A percentile compares a stretch with the other conserved stretches of the same genome.
phyloP scores from a whole-genome alignment of 1,140 invertebrate genomes.

The Pseudomyrmex sp. region DNA sequence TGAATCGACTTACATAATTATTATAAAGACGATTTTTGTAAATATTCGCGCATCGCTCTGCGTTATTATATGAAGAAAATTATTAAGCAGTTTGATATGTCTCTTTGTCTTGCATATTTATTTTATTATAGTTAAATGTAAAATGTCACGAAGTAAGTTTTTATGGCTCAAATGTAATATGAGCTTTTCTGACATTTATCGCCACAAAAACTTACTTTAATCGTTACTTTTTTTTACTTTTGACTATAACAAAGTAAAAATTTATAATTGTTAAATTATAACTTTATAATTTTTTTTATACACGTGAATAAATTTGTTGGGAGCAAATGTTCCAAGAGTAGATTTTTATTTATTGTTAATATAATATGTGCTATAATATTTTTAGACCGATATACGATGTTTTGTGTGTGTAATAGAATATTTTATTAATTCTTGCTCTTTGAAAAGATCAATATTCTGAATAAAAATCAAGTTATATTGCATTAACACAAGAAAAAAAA shows the following conservation, averaged over 20 bases:
- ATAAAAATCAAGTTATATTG: too few relatives aligned
- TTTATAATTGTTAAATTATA: background rate
- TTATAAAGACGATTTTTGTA: background rate
- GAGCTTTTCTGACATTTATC: too few relatives aligned
- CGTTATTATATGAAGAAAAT: background rate
- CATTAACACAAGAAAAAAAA: too few relatives aligned
- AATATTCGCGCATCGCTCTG: background rate
- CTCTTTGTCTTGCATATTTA: background rate
- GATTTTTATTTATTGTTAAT: too few relatives aligned
- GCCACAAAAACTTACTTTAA: background rate
- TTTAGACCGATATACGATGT: too few relatives aligned
- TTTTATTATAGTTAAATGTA: background rate
- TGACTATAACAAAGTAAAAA: background rate
- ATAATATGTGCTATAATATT: too few relatives aligned
- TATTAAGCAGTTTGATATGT: background rate
- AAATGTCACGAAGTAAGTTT: background rate
- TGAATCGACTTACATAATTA: slow-evolving; percentile 31
- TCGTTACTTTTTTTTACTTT: background rate
- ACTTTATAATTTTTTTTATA: background rate
- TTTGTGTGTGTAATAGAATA: too few relatives aligned
- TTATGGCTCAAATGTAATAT: too few relatives aligned
- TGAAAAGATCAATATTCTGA: too few relatives aligned
- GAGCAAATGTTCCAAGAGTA: too few relatives aligned
- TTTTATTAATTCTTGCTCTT: too few relatives aligned
- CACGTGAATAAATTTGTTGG: background rate